Percentiles rank a stretch among this genome's conserved stretches.
These are phyloP conservation scores for Aurelia sp. DNA, from an alignment of 30 jellyfish, hydroid and myxozoan species.

Conservation along the genomic window DNA sequence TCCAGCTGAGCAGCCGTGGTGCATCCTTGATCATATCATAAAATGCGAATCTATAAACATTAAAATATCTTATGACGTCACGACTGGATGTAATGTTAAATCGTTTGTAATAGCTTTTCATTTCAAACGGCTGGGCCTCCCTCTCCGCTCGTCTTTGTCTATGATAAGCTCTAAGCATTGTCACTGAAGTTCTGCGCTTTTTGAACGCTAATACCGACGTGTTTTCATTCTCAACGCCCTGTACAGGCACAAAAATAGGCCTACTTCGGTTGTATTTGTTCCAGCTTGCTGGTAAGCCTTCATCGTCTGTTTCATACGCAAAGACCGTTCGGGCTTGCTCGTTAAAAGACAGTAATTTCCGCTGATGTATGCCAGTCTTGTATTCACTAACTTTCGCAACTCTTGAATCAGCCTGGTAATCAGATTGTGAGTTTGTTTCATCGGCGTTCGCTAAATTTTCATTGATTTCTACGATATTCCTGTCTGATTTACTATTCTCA, in stretches of 20 bases:
- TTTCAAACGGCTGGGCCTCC: slow-evolving; percentile 21
- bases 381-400: neutral
- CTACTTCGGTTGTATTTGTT: slow-evolving; percentile 4
- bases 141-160: slow-evolving; percentile 1
- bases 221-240: slow-evolving; percentile 67
- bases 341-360: slow-evolving; percentile 26
- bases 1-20: slow-evolving; percentile 75
- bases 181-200: neutral
- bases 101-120: slow-evolving; percentile 25
- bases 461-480: neutral
- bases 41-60: slow-evolving; percentile 68
- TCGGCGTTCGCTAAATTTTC: neutral
- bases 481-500: neutral
- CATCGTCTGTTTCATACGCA: slow-evolving; percentile 69
- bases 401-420: slow-evolving; percentile 24
- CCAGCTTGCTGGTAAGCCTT: slow-evolving; percentile 64
- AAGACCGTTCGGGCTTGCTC: neutral
- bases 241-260: slow-evolving; percentile 74
- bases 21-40: slow-evolving; percentile 66
- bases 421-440: neutral
- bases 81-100: slow-evolving; percentile 58
- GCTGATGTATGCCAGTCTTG: slow-evolving; percentile 33
- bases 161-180: neutral
- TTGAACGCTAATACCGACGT: slow-evolving; percentile 10
- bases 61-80: slow-evolving; percentile 47